Evolutionary conservation across 2,888 invertebrate genomes (phyloP).

Genomic region (Apocheima hispidaria): DNA sequence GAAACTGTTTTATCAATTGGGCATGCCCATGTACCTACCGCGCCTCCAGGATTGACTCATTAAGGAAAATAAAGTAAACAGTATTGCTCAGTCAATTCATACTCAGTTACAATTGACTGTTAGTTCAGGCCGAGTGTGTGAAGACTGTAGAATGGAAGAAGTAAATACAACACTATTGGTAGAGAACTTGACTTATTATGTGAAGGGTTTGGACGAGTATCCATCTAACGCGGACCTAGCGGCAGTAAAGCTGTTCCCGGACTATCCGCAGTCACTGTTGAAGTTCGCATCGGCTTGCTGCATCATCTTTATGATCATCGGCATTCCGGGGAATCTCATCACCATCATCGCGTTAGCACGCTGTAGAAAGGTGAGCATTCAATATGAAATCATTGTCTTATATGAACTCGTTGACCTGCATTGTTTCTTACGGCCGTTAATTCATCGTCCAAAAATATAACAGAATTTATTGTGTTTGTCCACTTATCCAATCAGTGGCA

Average conservation of each 20-base stretch:
- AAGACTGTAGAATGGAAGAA: slow-evolving; percentile 54
- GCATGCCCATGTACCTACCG: slow-evolving; percentile 57
- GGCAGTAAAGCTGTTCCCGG: slow-evolving; percentile 85
- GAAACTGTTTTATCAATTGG: slow-evolving; percentile 56
- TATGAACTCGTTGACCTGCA: neutral
- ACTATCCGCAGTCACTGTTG: slow-evolving; percentile 88
- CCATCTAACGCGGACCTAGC: slow-evolving; percentile 64
- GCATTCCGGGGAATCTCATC: slow-evolving; percentile 92
- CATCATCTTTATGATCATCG: slow-evolving; percentile 90
- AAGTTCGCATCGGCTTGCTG: slow-evolving; percentile 90
- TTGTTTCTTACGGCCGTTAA: slow-evolving; percentile 7
- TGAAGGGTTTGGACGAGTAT: slow-evolving; percentile 57
- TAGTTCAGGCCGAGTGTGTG: slow-evolving; percentile 26
- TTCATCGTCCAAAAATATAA: neutral
- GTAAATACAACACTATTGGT: slow-evolving; percentile 31
- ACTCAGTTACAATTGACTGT: slow-evolving; percentile 60
- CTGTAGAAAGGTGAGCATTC: slow-evolving; percentile 89
- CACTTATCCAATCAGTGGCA: slow-evolving; percentile 11
- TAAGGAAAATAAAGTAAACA: slow-evolving; percentile 67
- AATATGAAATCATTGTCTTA: neutral
- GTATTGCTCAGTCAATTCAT: slow-evolving; percentile 55
- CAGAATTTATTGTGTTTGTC: neutral
- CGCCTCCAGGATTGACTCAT: slow-evolving; percentile 68
- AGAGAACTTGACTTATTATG: slow-evolving; percentile 13
- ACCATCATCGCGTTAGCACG: slow-evolving; percentile 91